Conservation (phyloP, 2,113 vertebrate species). For the Isichthys henryi region DNA sequence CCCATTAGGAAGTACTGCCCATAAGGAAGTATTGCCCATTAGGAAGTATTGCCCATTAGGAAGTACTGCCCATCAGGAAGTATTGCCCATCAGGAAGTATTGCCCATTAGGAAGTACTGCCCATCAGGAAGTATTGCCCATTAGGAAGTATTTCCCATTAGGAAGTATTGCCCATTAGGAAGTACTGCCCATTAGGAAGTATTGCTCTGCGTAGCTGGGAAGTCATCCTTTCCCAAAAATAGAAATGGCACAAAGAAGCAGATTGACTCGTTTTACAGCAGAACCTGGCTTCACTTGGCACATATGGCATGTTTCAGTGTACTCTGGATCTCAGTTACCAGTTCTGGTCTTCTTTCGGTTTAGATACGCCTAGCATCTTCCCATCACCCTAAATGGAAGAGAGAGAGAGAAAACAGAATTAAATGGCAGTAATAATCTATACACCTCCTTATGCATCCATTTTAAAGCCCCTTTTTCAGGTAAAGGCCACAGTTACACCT, state of each 20-base stretch:
- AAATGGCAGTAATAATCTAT: not conserved
- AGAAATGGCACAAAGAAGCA: not conserved
- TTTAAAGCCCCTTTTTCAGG: not conserved
- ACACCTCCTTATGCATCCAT: not conserved
- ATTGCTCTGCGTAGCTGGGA: not conserved
- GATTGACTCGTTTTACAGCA: not conserved
- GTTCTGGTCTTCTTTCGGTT: conserved; percentile 43
- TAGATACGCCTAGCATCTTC: conserved; percentile 29
- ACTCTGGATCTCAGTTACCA: conserved; percentile 40
- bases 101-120: not conserved
- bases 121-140: not conserved
- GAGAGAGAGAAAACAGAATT: conserved; percentile 7
- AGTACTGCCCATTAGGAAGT: not conserved
- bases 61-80: not conserved
- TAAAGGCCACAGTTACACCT: not conserved
- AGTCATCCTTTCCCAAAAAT: not conserved
- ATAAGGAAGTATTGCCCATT: not conserved
- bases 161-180: not conserved
- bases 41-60: not conserved
- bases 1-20: not conserved
- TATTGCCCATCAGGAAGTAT: not conserved
- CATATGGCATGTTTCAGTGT: not conserved
- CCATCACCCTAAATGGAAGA: conserved; percentile 50
- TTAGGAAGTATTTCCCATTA: no score
- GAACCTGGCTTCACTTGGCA: not conserved